phyloP scores from a whole-genome alignment of 2,888 invertebrate genomes.

The Drosophila neonasuta region DNA sequence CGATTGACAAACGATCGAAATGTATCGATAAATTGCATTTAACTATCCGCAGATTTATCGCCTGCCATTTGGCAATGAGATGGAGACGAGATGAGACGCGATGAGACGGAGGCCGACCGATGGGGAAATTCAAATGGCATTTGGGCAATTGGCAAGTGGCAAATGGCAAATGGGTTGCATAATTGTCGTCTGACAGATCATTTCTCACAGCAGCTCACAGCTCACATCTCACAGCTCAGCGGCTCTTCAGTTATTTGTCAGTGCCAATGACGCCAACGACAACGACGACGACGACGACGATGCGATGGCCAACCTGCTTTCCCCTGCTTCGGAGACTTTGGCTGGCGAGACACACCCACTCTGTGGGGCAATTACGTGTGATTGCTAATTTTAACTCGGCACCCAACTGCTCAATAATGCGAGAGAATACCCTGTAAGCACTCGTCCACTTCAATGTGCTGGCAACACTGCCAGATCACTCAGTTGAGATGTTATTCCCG shows the following conservation, averaged over 20 bases:
- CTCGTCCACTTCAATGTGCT: not conserved
- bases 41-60: slow-evolving; percentile 34
- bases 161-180: slow-evolving; percentile 61
- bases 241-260: slow-evolving; percentile 55
- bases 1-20: slow-evolving; percentile 63
- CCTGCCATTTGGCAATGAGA: slow-evolving; percentile 24
- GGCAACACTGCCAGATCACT: not conserved
- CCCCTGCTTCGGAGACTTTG: not conserved
- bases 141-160: slow-evolving; percentile 34
- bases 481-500: too few species aligned
- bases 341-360: slow-evolving; percentile 48
- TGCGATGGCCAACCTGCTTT: slow-evolving; percentile 13
- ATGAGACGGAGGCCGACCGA: too few species aligned
- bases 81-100: too few species aligned
- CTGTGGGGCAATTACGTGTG: slow-evolving; percentile 45
- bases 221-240: slow-evolving; percentile 27
- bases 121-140: slow-evolving; percentile 42
- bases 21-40: slow-evolving; percentile 62
- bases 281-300: slow-evolving; percentile 22
- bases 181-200: slow-evolving; percentile 66
- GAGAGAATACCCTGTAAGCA: slow-evolving; percentile 14
- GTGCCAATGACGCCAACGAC: slow-evolving; percentile 68
- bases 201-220: slow-evolving; percentile 39
- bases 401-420: slow-evolving; percentile 17
- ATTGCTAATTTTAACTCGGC: slow-evolving; percentile 33